phyloP scores from a whole-genome alignment of 2,113 vertebrate species.

The Gymnorhina tibicen region DNA sequence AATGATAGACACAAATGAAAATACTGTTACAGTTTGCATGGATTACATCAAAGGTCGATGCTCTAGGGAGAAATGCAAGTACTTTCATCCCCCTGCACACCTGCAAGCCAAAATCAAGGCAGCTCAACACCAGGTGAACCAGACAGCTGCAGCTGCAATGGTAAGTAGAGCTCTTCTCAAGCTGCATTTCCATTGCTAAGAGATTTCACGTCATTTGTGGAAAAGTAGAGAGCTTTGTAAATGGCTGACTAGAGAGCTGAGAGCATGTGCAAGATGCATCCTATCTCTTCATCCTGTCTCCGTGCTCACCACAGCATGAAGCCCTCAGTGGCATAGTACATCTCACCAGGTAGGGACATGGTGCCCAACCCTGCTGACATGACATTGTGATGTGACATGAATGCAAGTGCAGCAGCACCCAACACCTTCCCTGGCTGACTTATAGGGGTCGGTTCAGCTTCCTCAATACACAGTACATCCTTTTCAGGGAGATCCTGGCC shows the following conservation, averaged over 20 bases:
- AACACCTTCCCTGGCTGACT: not conserved
- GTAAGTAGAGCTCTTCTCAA: conserved; percentile 73
- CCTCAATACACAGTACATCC: not conserved
- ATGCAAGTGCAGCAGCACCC: not conserved
- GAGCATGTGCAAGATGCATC: not conserved
- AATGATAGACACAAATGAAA: conserved; percentile 97
- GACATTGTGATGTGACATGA: not conserved
- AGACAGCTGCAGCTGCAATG: conserved; percentile 83
- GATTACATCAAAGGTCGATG: conserved; percentile 99
- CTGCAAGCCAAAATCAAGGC: conserved; percentile 98
- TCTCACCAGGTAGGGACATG: not conserved
- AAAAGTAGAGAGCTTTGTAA: not conserved
- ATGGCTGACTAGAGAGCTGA: not conserved
- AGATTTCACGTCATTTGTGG: not conserved
- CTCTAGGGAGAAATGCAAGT: conserved; percentile 98
- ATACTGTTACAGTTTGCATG: conserved; percentile 98
- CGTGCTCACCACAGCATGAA: not conserved
- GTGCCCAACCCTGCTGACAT: not conserved
- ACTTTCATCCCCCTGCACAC: conserved; percentile 97
- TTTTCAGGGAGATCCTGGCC: not conserved
- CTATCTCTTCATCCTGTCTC: not conserved
- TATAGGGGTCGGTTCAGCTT: not conserved
- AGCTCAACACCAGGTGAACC: conserved; percentile 93
- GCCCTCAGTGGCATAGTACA: not conserved
- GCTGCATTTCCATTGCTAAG: not conserved